Conservation (phyloP, 2,888 invertebrate species). For the Panopea generosa region DNA sequence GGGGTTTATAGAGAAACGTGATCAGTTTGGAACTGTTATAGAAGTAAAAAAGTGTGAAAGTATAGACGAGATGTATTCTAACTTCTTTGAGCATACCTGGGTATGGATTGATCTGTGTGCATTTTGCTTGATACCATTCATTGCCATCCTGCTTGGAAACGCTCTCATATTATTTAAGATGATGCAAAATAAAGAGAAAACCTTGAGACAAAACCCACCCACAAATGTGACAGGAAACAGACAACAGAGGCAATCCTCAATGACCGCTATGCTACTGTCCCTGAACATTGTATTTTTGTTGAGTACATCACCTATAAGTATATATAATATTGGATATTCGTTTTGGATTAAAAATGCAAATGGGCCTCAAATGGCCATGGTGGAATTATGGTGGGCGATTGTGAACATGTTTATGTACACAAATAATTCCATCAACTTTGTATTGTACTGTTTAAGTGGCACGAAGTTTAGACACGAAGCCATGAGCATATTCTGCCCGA, state of each 20-base stretch:
- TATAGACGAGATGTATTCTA: conserved; percentile 42
- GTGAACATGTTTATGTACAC: conserved; percentile 76
- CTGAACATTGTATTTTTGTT: conserved; percentile 73
- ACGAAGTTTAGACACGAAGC: conserved; percentile 73
- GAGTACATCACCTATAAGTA: conserved; percentile 72
- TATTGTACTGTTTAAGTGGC: conserved; percentile 77
- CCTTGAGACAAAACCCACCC: conserved; percentile 18
- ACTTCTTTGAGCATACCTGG: conserved; percentile 68
- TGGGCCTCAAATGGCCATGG: conserved; percentile 18
- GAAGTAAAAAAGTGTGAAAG: conserved; percentile 44
- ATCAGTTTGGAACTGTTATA: conserved; percentile 2
- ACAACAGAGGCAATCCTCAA: conserved; percentile 64
- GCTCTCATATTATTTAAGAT: conserved; percentile 71
- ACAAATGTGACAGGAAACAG: neutral
- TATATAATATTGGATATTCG: conserved; percentile 66
- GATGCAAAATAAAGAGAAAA: conserved; percentile 52
- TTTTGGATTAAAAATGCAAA: conserved; percentile 45
- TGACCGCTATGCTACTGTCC: conserved; percentile 73
- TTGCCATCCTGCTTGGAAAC: conserved; percentile 74
- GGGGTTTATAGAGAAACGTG: conserved; percentile 27
- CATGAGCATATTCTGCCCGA: conserved; percentile 33
- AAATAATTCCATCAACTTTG: conserved; percentile 75
- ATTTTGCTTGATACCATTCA: conserved; percentile 74
- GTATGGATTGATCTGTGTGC: conserved; percentile 78
- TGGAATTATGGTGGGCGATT: conserved; percentile 68